Base-by-base conservation (phyloP, 2,113 vertebrate species). In the Apodemus speciosus region DNA sequence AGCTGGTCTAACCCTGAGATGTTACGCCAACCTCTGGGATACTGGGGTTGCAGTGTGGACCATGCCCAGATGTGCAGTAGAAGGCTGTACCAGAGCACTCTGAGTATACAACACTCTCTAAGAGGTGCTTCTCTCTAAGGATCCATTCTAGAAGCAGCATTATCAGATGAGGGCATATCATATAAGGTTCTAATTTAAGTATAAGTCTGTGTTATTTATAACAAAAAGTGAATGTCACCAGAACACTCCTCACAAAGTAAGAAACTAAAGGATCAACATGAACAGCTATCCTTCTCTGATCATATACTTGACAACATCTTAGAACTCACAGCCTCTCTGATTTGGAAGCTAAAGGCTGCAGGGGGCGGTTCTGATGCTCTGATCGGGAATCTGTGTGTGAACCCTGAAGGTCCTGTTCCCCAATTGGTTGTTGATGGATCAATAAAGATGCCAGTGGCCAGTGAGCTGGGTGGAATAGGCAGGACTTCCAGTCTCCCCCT, bases 301-400 rank as follows among this genome's bases (percentile, higher is more conserved):
- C 25, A 93, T 18, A 83, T 4, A 62, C 86, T 89, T 79, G 46
- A 43, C 69, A 91, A 60, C 53, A 32, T 72, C 60, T 83, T 87
- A 76, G 75, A 95, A 91, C 71, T 60, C 92, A 92, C 51, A 85
- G 87, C 38, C 72, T 72, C 85, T 77, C 38, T 90, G 81, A 93
- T 30, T 10, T 88, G 53, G 30, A 30, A 43, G 15, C 49, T 80
- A 51, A 71, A 66, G 3, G 20, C 60, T 27, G 23, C 3, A 62
- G 60, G 25, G 21, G 8, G 23, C 27, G 23, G 23, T 62, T 62
- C 60, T 9, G 23, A 62, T 62, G 60, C 23, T 62, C 60, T 3
- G 23, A 62, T 62, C 2, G 9, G 60, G 25, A 62, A 62, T 62
- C 60, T 27, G 60, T 23, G 2, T 62, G 23, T 62, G 23, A 62